Conservation (phyloP, 2,888 invertebrate genomes). For the Drosophila antonietae region DNA sequence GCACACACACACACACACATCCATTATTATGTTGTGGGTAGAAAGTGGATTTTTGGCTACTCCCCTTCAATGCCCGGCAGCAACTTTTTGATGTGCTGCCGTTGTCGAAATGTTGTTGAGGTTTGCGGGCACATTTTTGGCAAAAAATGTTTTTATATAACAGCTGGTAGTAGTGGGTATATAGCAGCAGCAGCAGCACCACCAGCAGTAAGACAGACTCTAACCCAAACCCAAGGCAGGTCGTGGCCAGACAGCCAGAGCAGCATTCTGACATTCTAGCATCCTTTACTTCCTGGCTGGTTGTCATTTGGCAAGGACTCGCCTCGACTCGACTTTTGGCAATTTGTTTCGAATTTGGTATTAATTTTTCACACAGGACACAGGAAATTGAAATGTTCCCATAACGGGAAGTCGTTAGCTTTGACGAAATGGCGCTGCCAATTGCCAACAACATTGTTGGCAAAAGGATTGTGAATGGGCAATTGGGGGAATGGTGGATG, state of each 20-base stretch:
- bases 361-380: slow-evolving; percentile 76
- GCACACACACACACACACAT: slow-evolving; percentile 33
- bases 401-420: slow-evolving; percentile 75
- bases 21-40: slow-evolving; percentile 62
- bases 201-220: slow-evolving; percentile 1
- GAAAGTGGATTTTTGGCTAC: slow-evolving; percentile 44
- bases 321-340: slow-evolving; percentile 47
- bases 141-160: slow-evolving; percentile 65
- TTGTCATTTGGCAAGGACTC: slow-evolving; percentile 54
- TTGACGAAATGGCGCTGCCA: slow-evolving; percentile 30
- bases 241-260: slow-evolving; percentile 23
- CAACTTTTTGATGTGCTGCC: slow-evolving; percentile 21
- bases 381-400: slow-evolving; percentile 78
- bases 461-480: background rate
- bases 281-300: slow-evolving; percentile 69
- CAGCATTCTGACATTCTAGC: slow-evolving; percentile 41
- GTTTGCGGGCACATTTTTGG: slow-evolving; percentile 77
- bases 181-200: slow-evolving; percentile 13
- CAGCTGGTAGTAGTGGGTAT: slow-evolving; percentile 10
- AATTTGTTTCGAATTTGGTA: slow-evolving; percentile 76
- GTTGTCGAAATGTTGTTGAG: slow-evolving; percentile 73
- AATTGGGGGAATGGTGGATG: too few relatives aligned
- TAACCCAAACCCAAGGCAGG: background rate
- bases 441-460: slow-evolving; percentile 26
- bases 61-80: slow-evolving; percentile 9